Evolutionary conservation across 2,797 vertebrate species (phyloP), one percentile per base, ranked within the genome.

Genomic region (Hyperoplus immaculatus): DNA sequence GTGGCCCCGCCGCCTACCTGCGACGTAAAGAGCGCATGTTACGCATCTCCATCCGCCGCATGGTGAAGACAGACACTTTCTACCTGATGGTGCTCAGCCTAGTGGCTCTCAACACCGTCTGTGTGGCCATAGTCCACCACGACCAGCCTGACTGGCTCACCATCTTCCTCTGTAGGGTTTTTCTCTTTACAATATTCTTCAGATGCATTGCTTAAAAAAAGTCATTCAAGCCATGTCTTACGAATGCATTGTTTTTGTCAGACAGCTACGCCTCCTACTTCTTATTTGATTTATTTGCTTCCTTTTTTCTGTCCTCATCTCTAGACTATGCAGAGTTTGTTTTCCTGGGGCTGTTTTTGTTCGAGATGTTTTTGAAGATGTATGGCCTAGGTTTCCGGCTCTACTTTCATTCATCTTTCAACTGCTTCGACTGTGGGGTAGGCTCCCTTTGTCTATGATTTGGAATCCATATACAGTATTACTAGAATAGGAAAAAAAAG

Each of bases 241-340:
- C 49, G 54, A 63, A 72, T 72, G 39, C 13, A 8, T 15, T 54
- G 15, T 69, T 72, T 67, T 62, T 78, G 18, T 5, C 15, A 43
- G 29, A 36, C 45, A 21, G 1, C 39, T 61, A 14, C 29, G 29
- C 29, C 29, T 29, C 46, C 10, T 63, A 42, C 4, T 60, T 61
- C 36, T 56, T 46, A 21, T 81, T 14, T 78, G 14, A 76, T 21
- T 50, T 41, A 51, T 65, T 75, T 51, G 41, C 16, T 79, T 59
- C 64, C 41, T 58, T 69, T 5, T 54, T 66, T 58, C 10, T 65
- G 45, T 76, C 38, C 89, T 92, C 77, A 64, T 87, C 95, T 95
- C 69, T 93, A 99, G 98, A 99, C 96, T 99, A 99, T 96, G 97
- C 98, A 95, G 98, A 99, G 89, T 99, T 99, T 93, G 96, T 99